Conservation (phyloP, 2,888 invertebrate species). For the Chrysopilus asiliformis region DNA sequence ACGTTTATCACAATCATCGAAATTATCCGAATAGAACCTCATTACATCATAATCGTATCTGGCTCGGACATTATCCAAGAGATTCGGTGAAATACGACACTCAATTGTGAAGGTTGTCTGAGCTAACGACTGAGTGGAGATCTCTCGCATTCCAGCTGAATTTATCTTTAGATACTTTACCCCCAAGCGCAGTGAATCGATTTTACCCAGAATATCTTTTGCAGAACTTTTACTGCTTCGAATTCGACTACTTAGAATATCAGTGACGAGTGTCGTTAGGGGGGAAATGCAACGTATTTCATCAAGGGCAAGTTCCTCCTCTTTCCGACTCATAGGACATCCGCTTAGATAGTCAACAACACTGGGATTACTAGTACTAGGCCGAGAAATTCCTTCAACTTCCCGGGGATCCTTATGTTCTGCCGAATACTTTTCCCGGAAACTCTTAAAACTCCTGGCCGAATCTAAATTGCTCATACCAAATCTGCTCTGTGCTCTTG, state of each 20-base stretch:
- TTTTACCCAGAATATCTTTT: background rate
- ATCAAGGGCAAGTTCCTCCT: slow-evolving; percentile 34
- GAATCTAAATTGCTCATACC: background rate
- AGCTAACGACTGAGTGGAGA: slow-evolving; percentile 6
- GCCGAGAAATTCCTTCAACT: background rate
- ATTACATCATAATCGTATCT: slow-evolving; percentile 10
- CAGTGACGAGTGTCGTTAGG: slow-evolving; percentile 20
- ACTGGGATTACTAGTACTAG: slow-evolving; percentile 13
- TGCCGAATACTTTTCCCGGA: too few relatives aligned
- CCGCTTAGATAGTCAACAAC: slow-evolving; percentile 30
- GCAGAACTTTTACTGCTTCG: too few relatives aligned
- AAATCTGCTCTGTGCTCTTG: background rate
- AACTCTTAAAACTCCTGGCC: too few relatives aligned
- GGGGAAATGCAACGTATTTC: slow-evolving; percentile 34
- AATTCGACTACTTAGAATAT: slow-evolving; percentile 6
- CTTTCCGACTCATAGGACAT: slow-evolving; percentile 30
- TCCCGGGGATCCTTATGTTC: too few relatives aligned
- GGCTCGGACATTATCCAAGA: slow-evolving; percentile 4
- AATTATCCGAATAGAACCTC: slow-evolving; percentile 12
- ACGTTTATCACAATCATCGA: slow-evolving; percentile 10
- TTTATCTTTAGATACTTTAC: slow-evolving; percentile 4
- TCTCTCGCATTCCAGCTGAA: slow-evolving; percentile 9
- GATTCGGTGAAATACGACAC: slow-evolving; percentile 11
- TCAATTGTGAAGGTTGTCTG: slow-evolving; percentile 10
- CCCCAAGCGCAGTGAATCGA: slow-evolving; percentile 10